Base-by-base conservation (phyloP, 2,797 vertebrate species). In the Tarsius wallacei region DNA sequence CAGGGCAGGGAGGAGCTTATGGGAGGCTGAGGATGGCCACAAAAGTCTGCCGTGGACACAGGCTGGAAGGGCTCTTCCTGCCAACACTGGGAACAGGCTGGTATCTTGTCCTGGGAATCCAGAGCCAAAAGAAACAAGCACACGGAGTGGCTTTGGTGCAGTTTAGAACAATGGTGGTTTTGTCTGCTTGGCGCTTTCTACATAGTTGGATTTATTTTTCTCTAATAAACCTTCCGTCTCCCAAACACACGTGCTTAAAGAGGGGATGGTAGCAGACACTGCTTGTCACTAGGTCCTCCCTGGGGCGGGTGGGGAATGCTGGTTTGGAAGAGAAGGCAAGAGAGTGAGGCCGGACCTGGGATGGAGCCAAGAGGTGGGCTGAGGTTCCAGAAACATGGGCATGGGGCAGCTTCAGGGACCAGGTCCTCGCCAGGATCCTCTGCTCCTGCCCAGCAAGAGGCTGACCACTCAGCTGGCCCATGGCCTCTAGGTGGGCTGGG, bases 91-190 rank as follows among this genome's bases (percentile, higher is more conserved):
- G 82, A 86, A 95, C 26, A 93, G 76, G n/a, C 78, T 82, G 47
- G 14, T 42, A 53, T 91, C 93, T 91, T 91, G 82, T 82, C 5
- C 47, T 42, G 71, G 28, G 85, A 81, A 81, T 74, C 49, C 63
- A 85, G 55, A 90, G 61, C 19, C 68, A 91, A 84, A 93, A 93
- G 84, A 73, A 91, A 83, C 17, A 78, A 68, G 76, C 88, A 77
- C 90, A 82, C 76, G 21, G 74, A 88, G 13, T 11, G 8, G 13
- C 47, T 66, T 47, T 31, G 24, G 16, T 57, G 85, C 24, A 26
- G 31, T 0, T 1, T 53, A 77, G 61, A 91, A 87, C 87, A 98
- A 70, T 59, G 71, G 53, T 36, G 59, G 51, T 66, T 93, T 85
- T 93, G 49, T 91, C 53, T 42, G 59, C 74, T 90, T 78, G 87